Evolutionary conservation across 37 sponge, comb jelly and placozoan species (phyloP).

Genomic region (Spongia lamella): DNA sequence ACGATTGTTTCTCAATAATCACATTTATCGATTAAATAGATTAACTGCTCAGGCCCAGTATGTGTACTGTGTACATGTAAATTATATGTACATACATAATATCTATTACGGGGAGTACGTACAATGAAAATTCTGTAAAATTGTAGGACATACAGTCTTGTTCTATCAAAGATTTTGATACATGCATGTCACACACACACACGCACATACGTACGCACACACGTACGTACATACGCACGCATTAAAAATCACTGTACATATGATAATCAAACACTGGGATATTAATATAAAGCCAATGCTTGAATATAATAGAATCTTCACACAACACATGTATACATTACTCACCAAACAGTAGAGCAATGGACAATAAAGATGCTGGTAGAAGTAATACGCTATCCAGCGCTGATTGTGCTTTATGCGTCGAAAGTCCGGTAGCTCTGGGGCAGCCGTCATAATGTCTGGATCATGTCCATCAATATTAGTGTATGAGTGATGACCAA

Average conservation of each 20-base stretch:
- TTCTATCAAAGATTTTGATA: too few species aligned
- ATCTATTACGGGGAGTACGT: too few species aligned
- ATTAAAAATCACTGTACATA: background rate
- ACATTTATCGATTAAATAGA: too few species aligned
- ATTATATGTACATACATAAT: too few species aligned
- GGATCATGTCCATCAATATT: constrained; percentile 93
- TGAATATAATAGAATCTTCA: background rate
- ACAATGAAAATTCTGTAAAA: too few species aligned
- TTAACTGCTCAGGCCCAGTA: too few species aligned
- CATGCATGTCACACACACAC: constrained; percentile 8
- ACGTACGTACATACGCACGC: constrained; percentile 4
- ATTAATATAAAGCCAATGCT: background rate
- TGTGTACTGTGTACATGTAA: too few species aligned
- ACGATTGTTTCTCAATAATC: too few species aligned
- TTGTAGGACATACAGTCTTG: too few species aligned
- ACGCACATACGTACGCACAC: constrained; percentile 5
- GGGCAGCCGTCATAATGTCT: constrained; percentile 79
- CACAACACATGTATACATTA: background rate
- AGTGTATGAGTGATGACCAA: constrained; percentile 94
- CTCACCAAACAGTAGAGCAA: constrained; percentile 89
- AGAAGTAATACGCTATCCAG: constrained; percentile 88
- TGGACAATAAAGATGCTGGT: constrained; percentile 91
- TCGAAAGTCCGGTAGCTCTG: constrained; percentile 81
- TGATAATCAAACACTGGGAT: constrained; percentile 1
- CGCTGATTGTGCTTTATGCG: constrained; percentile 84